These are phyloP conservation scores for Patagioenas fasciata DNA, from an alignment of 2,113 vertebrate genomes.

Conservation along the genomic window DNA sequence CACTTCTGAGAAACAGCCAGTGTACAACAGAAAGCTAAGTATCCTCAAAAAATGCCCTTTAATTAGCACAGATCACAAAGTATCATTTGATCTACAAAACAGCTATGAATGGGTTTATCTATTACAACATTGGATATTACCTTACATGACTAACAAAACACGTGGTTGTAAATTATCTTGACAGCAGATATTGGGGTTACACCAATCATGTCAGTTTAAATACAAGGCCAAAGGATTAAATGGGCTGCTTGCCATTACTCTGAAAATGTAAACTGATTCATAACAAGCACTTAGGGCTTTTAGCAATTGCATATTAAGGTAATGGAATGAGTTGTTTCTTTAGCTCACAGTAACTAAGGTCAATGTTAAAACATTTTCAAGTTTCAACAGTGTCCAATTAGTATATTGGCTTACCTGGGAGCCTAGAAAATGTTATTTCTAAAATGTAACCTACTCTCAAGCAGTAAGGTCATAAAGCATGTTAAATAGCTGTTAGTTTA, in stretches of 20 bases:
- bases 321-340: not conserved
- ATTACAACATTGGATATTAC: not conserved
- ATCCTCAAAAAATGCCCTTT: not conserved
- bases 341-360: not conserved
- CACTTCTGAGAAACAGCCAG: not conserved
- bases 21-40: not conserved
- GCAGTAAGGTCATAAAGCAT: not conserved
- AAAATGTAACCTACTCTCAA: not conserved
- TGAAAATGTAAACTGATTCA: not conserved
- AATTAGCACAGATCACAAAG: not conserved
- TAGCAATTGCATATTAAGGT: not conserved
- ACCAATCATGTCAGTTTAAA: not conserved
- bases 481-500: not conserved
- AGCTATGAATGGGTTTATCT: not conserved
- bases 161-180: not conserved
- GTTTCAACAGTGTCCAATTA: not conserved
- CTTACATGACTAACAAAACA: not conserved
- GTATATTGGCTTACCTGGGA: not conserved
- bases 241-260: not conserved
- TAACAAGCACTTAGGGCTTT: not conserved
- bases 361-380: not conserved
- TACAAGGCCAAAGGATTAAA: not conserved
- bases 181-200: not conserved
- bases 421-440: conserved; percentile 9
- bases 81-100: not conserved